Base-by-base conservation (phyloP, 2,113 vertebrate species). In the Lonchura striata region DNA sequence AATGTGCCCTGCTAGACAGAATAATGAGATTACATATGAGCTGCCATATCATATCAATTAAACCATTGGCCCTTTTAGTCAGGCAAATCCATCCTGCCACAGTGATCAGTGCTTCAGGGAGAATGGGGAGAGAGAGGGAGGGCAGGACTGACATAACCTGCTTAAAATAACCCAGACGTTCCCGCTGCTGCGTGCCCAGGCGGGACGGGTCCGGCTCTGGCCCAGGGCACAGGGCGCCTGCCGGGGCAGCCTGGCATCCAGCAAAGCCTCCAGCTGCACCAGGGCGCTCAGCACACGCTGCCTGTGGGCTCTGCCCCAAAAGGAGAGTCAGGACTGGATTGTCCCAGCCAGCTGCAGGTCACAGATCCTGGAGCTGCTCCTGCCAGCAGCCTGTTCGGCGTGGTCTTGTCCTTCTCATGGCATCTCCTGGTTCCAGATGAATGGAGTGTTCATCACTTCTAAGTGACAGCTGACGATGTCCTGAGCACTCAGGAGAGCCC, bases 1-100 rank as follows among this genome's bases (percentile, higher is more conserved):
- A 96, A 97, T 91, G 84, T 74, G 85, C 92, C 87, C 93, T 95
- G 85, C 84, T 93, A 95, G 93, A 96, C 75, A 95, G 94, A 96
- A 95, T 95, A 96, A 94, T 88, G 92, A 93, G 93, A 96, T 94
- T 97, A 96, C 95, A 86, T 86, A 90, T 63, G 75, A 96, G 85
- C 92, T 96, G 96, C 93, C 92, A 90, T 96, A 95, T 96, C 94
- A 92, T 90, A 96, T 95, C 95, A 95, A 82, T 96, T 96, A 95
- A 97, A 95, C 87, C 87, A 64, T 71, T 81, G 82, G 87, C 85
- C 79, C 79, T 90, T 95, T 94, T 81, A 86, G 82, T 68, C 92
- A 1, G 1, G 90, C 85, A 95, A 95, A 94, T 96, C 93, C 90
- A 83, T 88, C 90, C 88, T 95, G 94, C 88, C 82, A 82, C 50